Conservation (phyloP, 2,797 vertebrate genomes). For the Takifugu rubripes region DNA sequence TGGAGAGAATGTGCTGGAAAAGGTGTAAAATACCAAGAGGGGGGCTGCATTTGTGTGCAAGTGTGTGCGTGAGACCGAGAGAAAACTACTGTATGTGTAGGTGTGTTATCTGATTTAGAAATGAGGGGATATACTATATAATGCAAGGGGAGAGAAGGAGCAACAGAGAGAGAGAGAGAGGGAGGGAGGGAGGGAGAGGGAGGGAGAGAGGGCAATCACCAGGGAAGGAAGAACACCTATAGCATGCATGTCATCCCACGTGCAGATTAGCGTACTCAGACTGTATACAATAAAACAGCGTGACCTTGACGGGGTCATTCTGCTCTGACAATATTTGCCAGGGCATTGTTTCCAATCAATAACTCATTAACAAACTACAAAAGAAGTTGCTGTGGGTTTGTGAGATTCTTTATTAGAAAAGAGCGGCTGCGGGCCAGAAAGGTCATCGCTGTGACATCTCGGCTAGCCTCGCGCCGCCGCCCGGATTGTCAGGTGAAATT, state of each 20-base stretch:
- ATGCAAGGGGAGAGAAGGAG: not conserved
- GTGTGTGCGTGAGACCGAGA: conserved; percentile 7
- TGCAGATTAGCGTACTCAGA: conserved; percentile 80
- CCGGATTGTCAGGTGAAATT: conserved; percentile 97
- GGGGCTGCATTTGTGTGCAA: conserved; percentile 4
- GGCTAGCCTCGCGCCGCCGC: conserved; percentile 81
- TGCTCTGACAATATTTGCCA: conserved; percentile 95
- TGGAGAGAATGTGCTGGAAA: conserved; percentile 72
- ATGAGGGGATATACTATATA: conserved; percentile 37
- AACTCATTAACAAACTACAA: conserved; percentile 99
- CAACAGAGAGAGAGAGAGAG: conserved; percentile 6
- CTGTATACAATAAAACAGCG: conserved; percentile 80
- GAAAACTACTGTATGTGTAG: conserved; percentile 39
- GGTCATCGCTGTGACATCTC: conserved; percentile 95
- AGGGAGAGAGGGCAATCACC: not conserved
- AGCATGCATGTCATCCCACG: conserved; percentile 45
- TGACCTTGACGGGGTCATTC: conserved; percentile 87
- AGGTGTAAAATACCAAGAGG: conserved; percentile 59
- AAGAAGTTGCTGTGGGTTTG: conserved; percentile 88
- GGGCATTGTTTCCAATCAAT: conserved; percentile 99
- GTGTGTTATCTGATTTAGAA: conserved; percentile 43
- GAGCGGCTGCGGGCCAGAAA: conserved; percentile 89
- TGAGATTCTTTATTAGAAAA: conserved; percentile 91
- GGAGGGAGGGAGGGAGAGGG: conserved; percentile 2
- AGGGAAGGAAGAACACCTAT: conserved; percentile 56